A percentile compares a stretch with the other conserved stretches of the same genome.
Conservation (phyloP, 2,113 vertebrate genomes). For the Phyllostomus hastatus region DNA sequence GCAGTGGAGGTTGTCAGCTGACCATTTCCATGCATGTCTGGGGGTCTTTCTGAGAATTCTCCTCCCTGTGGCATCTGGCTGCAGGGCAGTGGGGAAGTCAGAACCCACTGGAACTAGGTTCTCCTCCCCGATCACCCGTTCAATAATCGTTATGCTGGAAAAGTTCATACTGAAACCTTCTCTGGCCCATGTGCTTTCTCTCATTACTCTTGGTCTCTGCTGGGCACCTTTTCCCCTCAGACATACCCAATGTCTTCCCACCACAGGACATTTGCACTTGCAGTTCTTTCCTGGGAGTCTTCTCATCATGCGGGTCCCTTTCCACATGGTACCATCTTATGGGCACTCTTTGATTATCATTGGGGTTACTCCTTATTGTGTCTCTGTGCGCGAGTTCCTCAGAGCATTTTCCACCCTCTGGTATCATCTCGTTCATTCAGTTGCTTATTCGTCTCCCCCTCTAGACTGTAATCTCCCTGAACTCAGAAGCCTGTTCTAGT, state of each 20-base stretch:
- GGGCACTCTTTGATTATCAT: neutral
- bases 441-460: neutral
- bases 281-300: neutral
- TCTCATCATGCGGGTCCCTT: neutral
- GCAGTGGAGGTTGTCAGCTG: neutral
- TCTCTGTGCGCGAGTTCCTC: neutral
- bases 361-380: neutral
- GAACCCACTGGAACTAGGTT: neutral
- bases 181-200: neutral
- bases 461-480: neutral
- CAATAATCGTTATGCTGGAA: neutral
- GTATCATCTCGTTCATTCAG: neutral
- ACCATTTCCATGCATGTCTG: neutral
- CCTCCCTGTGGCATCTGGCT: neutral
- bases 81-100: neutral
- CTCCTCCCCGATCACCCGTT: neutral
- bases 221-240: neutral
- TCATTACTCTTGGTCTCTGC: neutral
- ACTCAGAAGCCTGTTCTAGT: neutral
- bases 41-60: neutral
- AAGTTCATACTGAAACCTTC: neutral
- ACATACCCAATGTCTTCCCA: neutral
- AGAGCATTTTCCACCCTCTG: neutral
- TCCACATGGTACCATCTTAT: too few species aligned
- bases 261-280: neutral